These are phyloP conservation scores for Peromyscus aztecus DNA, from an alignment of 2,797 vertebrate species.

Conservation along the genomic window DNA sequence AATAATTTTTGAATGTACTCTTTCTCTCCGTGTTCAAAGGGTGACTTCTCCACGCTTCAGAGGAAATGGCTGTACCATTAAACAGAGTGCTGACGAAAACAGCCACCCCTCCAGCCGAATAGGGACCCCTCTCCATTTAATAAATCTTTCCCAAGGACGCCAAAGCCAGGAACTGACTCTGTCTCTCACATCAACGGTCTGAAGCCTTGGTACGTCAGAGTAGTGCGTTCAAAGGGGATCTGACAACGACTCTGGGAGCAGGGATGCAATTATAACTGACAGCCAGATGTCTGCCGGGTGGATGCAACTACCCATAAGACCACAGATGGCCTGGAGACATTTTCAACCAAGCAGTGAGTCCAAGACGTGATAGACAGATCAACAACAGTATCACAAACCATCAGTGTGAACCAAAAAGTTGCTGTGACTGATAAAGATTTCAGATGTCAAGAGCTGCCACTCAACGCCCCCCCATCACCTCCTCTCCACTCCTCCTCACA, in stretches of 20 bases:
- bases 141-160: constrained; percentile 90
- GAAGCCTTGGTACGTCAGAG: constrained; percentile 88
- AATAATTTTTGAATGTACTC: constrained; percentile 88
- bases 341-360: constrained; percentile 86
- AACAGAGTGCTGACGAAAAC: constrained; percentile 83
- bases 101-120: constrained; percentile 83
- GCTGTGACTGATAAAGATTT: constrained; percentile 84
- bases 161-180: constrained; percentile 84
- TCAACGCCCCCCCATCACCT: not conserved
- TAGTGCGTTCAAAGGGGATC: constrained; percentile 87
- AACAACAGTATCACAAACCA: constrained; percentile 86
- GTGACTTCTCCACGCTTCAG: constrained; percentile 79
- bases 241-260: constrained; percentile 92
- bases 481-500: constrained; percentile 54
- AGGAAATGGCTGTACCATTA: constrained; percentile 90
- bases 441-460: constrained; percentile 81
- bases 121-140: constrained; percentile 81
- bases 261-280: constrained; percentile 92
- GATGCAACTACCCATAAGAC: constrained; percentile 87
- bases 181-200: constrained; percentile 85
- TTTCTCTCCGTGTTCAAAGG: constrained; percentile 90
- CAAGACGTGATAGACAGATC: constrained; percentile 83
- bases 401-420: constrained; percentile 61
- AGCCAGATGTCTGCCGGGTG: constrained; percentile 91
- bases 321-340: constrained; percentile 88